These are phyloP conservation scores for Sceloporus undulatus DNA, from an alignment of 2,113 vertebrate genomes.

Conservation along the genomic window DNA sequence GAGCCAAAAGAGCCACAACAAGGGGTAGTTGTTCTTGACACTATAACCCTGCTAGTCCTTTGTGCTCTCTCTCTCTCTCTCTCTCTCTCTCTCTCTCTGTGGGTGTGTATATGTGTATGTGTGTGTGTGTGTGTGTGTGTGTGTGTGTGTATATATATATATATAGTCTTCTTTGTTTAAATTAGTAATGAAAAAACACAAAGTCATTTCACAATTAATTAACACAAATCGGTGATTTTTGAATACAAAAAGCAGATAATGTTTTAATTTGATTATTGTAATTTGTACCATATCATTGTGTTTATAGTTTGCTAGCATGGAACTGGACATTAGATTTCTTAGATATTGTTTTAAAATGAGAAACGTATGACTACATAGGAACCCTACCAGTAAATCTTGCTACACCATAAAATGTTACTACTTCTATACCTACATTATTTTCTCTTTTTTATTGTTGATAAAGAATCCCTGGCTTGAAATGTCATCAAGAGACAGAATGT, in stretches of 20 bases:
- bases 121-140: too few relatives aligned
- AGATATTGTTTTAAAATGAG: not conserved
- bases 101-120: too few relatives aligned
- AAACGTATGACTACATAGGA: not conserved
- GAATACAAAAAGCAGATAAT: not conserved
- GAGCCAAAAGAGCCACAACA: too few relatives aligned
- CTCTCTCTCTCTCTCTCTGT: too few relatives aligned
- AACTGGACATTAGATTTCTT: not conserved
- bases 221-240: not conserved
- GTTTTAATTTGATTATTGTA: not conserved
- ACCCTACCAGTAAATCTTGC: not conserved
- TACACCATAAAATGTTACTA: not conserved
- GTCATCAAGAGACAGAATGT: constrained; percentile 35
- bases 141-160: too few relatives aligned
- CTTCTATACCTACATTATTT: not conserved
- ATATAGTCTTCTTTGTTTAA: too few relatives aligned
- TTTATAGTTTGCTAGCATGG: not conserved
- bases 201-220: too few relatives aligned
- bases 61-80: too few relatives aligned
- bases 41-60: too few relatives aligned
- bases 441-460: not conserved
- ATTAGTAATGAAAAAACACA: too few relatives aligned
- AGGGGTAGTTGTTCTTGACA: too few relatives aligned
- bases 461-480: constrained; percentile 41
- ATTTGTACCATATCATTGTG: not conserved